phyloP scores from a whole-genome alignment of 2,797 vertebrate species.

The Semaprochilodus insignis region DNA sequence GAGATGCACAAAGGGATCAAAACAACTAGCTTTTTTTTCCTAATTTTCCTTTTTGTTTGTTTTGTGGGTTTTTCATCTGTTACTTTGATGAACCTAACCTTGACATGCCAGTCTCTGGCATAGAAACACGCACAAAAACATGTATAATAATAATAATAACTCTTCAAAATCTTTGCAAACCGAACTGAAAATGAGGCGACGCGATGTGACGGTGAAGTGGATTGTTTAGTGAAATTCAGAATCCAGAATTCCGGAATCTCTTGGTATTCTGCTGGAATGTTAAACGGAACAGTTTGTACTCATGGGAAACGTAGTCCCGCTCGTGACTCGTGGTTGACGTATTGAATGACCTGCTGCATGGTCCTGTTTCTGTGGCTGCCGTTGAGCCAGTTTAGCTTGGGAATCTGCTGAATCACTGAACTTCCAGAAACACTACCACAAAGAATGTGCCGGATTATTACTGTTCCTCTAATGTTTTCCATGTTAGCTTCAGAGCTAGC shows the following conservation, averaged over 20 bases:
- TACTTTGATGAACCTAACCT: not conserved
- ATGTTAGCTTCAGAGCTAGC: not conserved
- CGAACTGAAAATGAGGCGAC: not conserved
- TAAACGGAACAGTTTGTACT: not conserved
- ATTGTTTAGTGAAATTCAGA: not conserved
- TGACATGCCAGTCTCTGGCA: not conserved
- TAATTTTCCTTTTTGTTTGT: too few species aligned
- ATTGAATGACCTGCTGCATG: not conserved
- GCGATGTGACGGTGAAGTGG: not conserved
- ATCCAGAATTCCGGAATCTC: not conserved
- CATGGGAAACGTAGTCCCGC: not conserved
- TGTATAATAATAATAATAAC: too few species aligned
- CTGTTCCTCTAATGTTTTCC: not conserved
- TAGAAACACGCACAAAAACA: not conserved
- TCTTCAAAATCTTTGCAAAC: not conserved
- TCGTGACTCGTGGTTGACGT: not conserved
- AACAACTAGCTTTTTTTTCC: not conserved
- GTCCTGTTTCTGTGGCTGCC: not conserved
- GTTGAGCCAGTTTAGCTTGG: not conserved
- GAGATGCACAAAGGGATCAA: not conserved
- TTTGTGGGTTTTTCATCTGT: not conserved
- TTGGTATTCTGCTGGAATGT: not conserved
- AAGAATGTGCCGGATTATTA: not conserved
- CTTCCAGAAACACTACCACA: slow-evolving; percentile 20
- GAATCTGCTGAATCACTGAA: not conserved